Conservation (phyloP, 2,113 vertebrate genomes). For the Brachyhypopomus occidentalis region DNA sequence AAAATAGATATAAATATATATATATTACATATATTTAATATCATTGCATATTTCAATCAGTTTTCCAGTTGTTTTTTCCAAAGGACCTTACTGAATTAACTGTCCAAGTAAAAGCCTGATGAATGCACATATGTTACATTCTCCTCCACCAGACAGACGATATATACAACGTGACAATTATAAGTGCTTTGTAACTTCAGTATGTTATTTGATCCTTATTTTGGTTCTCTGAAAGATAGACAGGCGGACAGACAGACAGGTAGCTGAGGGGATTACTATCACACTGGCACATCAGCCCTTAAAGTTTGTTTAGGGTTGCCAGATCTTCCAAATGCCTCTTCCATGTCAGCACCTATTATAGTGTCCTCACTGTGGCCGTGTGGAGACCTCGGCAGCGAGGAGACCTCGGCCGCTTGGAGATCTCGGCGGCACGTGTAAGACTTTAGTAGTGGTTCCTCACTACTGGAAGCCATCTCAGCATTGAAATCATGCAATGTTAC, state of each 20-base stretch:
- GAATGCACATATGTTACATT: conserved; percentile 14
- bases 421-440: neutral
- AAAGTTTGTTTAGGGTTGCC: neutral
- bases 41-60: conserved; percentile 9
- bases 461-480: neutral
- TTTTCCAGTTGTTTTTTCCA: conserved; percentile 25
- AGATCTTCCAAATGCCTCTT: neutral
- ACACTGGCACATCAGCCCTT: conserved; percentile 6
- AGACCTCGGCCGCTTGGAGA: neutral
- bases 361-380: neutral
- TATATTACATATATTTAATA: neutral
- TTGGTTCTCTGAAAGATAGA: conserved; percentile 46
- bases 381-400: neutral
- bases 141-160: conserved; percentile 27
- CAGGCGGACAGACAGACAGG: conserved; percentile 54
- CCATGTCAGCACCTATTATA: conserved; percentile 2
- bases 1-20: no score
- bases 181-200: conserved; percentile 71
- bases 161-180: conserved; percentile 57
- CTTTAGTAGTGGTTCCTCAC: neutral
- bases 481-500: conserved; percentile 30
- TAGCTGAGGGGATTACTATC: conserved; percentile 6
- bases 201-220: conserved; percentile 50
- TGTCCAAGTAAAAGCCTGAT: neutral
- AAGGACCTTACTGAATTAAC: neutral